Evolutionary conservation across 2,888 invertebrate species (phyloP).

Genomic region (Theretra japonica): DNA sequence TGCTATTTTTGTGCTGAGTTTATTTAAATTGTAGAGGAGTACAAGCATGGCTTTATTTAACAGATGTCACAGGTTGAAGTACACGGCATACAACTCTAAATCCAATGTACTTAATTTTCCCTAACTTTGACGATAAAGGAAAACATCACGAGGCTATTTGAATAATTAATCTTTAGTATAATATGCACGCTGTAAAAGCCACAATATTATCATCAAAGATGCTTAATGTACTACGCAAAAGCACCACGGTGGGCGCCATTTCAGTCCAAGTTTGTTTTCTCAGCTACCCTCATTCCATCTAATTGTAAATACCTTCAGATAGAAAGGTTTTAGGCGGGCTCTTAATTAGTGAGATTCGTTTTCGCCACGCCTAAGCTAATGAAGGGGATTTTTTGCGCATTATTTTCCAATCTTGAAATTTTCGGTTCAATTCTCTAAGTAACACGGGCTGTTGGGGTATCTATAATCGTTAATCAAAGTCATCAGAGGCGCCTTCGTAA

Average conservation of each 20-base stretch:
- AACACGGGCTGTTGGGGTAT: background rate
- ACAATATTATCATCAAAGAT: too few species aligned
- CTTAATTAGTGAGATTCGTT: conserved; percentile 15
- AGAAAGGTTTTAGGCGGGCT: background rate
- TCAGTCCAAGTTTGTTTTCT: background rate
- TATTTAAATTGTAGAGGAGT: too few species aligned
- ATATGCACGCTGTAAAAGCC: too few species aligned
- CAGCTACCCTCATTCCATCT: background rate
- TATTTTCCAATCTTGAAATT: conserved; percentile 15
- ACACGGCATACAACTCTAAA: too few species aligned
- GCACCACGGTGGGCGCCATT: background rate
- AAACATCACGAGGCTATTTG: too few species aligned
- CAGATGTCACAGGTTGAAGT: too few species aligned
- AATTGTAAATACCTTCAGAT: background rate
- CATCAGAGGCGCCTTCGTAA: background rate
- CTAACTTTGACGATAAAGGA: too few species aligned
- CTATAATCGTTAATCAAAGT: conserved; percentile 6
- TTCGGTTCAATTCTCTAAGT: conserved; percentile 11
- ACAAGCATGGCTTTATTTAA: too few species aligned
- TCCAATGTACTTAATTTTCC: too few species aligned
- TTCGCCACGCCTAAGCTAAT: conserved; percentile 1
- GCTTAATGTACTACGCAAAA: background rate
- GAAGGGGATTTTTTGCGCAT: conserved; percentile 15
- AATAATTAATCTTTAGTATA: too few species aligned
- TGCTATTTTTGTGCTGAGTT: too few species aligned